Conservation (phyloP, 2,113 vertebrate genomes). For the Seriola rivoliana region DNA sequence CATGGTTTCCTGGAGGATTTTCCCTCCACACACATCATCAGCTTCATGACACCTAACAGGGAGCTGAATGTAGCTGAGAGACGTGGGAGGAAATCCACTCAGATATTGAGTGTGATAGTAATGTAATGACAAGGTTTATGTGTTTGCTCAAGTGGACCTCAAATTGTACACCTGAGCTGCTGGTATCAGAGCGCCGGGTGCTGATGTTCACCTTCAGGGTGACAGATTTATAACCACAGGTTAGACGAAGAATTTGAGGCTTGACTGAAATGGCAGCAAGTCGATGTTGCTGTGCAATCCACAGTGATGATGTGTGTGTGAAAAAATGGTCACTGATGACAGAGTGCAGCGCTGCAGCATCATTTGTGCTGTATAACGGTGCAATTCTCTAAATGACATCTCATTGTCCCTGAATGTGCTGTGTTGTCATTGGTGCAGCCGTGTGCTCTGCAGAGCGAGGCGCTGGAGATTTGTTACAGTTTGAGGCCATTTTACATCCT, state of each 20-base stretch:
- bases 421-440: constrained; percentile 27
- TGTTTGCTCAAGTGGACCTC: constrained; percentile 53
- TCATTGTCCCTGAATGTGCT: constrained; percentile 62
- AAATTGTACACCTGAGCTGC: constrained; percentile 7
- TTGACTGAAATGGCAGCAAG: constrained; percentile 43
- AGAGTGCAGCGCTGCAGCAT: constrained; percentile 40
- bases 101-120: constrained; percentile 7
- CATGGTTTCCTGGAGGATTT: constrained; percentile 11
- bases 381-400: constrained; percentile 65
- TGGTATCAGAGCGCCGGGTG: background rate
- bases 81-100: constrained; percentile 15
- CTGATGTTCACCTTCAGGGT: constrained; percentile 43
- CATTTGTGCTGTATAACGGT: constrained; percentile 49
- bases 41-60: constrained; percentile 1
- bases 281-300: constrained; percentile 24
- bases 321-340: constrained; percentile 40
- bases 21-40: background rate
- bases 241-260: constrained; percentile 36
- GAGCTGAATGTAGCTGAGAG: constrained; percentile 17
- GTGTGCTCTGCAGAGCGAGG: constrained; percentile 24
- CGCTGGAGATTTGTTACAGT: constrained; percentile 48
- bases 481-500: constrained; percentile 27
- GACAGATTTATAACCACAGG: constrained; percentile 52
- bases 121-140: constrained; percentile 20
- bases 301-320: constrained; percentile 16